phyloP scores from a whole-genome alignment of 2,113 vertebrate species.

The Ochotona curzoniae region DNA sequence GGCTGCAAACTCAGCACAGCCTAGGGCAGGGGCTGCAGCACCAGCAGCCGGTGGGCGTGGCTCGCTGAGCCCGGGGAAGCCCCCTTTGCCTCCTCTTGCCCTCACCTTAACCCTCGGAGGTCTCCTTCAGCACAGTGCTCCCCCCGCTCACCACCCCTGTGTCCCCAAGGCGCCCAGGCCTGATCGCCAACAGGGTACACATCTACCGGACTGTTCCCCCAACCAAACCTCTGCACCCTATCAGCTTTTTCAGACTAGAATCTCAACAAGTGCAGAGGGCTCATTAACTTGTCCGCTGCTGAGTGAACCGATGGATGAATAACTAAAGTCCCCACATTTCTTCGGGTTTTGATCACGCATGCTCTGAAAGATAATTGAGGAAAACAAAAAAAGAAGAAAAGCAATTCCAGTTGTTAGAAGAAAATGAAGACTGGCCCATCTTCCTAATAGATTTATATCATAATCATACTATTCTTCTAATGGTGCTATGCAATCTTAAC shows the following conservation, averaged over 20 bases:
- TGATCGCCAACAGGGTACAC: neutral
- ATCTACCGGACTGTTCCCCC: neutral
- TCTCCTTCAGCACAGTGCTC: neutral
- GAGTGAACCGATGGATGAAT: neutral
- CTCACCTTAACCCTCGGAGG: neutral
- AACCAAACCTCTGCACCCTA: neutral
- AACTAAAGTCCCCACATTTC: neutral
- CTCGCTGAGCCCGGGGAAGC: neutral
- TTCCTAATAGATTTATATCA: constrained; percentile 6
- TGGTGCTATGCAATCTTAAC: constrained; percentile 19
- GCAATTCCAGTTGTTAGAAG: neutral
- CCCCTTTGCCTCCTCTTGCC: neutral
- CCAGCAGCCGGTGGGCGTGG: neutral
- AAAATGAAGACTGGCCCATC: neutral
- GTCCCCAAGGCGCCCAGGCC: neutral
- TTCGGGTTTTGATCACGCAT: neutral
- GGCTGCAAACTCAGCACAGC: neutral
- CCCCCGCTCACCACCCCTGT: neutral
- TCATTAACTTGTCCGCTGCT: neutral
- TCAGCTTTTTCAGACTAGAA: neutral
- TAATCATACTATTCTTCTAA: constrained; percentile 26
- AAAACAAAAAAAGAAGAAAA: neutral
- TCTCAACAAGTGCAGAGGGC: neutral
- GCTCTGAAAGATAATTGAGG: constrained; percentile 5
- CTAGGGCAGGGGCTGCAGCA: neutral